A percentile compares a stretch with the other conserved stretches of the same genome.
Conservation (phyloP, 1,140 invertebrate genomes). For the Zophobas atratus region DNA sequence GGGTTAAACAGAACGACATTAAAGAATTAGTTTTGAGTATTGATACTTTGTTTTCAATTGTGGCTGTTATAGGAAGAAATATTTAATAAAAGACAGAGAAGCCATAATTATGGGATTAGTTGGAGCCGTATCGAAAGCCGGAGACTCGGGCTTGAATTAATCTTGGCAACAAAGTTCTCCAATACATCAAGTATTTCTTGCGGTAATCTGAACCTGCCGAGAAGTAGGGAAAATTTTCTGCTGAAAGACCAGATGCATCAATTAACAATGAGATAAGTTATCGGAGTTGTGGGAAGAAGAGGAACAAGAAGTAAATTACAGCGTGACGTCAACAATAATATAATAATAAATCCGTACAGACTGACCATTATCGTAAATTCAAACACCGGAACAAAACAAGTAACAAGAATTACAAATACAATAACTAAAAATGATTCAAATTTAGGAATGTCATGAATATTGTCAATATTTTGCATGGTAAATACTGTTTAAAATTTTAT, state of each 20-base stretch:
- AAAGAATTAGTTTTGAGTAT: slow-evolving; percentile 20
- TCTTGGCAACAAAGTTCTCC: slow-evolving; percentile 40
- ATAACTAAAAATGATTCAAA: no score
- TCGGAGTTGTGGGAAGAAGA: not conserved
- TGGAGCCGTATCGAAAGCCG: slow-evolving; percentile 31
- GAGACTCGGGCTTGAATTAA: slow-evolving; percentile 28
- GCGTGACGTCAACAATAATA: no score
- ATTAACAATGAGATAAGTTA: slow-evolving; percentile 22
- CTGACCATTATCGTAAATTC: no score
- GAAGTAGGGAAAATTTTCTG: slow-evolving; percentile 18
- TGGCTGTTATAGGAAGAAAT: slow-evolving; percentile 13
- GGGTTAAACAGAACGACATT: not conserved
- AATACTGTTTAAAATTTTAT: no score
- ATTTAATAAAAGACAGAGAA: slow-evolving; percentile 40
- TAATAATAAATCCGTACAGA: no score
- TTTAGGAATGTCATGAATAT: no score
- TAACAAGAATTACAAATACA: no score
- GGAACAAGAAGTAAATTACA: no score
- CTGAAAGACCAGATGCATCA: slow-evolving; percentile 14
- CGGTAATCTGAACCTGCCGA: slow-evolving; percentile 32
- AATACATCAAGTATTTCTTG: slow-evolving; percentile 41
- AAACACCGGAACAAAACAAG: no score
- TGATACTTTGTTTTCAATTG: slow-evolving; percentile 5
- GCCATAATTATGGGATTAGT: slow-evolving; percentile 40
- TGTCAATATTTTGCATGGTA: no score